A percentile compares a stretch with the other conserved stretches of the same genome.
Conservation (phyloP, 2,888 invertebrate species). For the Dexiosoma caninum region DNA sequence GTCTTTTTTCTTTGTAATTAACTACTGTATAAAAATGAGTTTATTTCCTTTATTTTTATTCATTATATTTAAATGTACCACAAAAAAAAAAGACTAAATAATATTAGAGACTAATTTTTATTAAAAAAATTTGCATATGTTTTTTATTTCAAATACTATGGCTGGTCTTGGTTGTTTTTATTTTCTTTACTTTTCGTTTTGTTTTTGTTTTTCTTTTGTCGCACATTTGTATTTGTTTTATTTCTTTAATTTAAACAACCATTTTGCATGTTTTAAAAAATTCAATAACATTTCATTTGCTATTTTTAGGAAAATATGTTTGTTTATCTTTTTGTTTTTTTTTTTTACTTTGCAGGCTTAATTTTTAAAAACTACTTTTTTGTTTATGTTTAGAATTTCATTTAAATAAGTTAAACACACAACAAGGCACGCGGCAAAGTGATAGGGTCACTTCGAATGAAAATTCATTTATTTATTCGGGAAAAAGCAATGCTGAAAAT, state of each 20-base stretch:
- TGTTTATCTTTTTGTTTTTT: conserved; percentile 24
- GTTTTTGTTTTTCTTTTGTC: too few relatives aligned
- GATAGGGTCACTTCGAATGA: not conserved
- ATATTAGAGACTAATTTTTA: conserved; percentile 9
- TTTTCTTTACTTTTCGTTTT: too few relatives aligned
- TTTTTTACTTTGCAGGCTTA: conserved; percentile 52
- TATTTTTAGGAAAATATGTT: conserved; percentile 51
- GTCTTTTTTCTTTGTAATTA: too few relatives aligned
- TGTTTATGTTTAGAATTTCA: conserved; percentile 19
- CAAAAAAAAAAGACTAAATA: not conserved
- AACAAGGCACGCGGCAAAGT: not conserved
- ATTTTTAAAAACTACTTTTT: conserved; percentile 48
- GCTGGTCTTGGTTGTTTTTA: conserved; percentile 37
- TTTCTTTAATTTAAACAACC: conserved; percentile 48
- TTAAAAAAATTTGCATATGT: not conserved
- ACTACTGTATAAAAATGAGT: conserved; percentile 50
- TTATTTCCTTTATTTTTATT: conserved; percentile 30
- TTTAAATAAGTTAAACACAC: conserved; percentile 22
- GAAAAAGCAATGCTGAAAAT: too few relatives aligned
- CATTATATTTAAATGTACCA: conserved; percentile 3
- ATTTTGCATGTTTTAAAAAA: conserved; percentile 40
- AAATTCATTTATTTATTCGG: too few relatives aligned
- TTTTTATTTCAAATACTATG: conserved; percentile 32
- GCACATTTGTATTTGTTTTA: conserved; percentile 19
- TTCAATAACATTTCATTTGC: conserved; percentile 9